These are phyloP conservation scores for Saturnia japonica DNA, from an alignment of 2,888 invertebrate genomes.

Conservation along the genomic window DNA sequence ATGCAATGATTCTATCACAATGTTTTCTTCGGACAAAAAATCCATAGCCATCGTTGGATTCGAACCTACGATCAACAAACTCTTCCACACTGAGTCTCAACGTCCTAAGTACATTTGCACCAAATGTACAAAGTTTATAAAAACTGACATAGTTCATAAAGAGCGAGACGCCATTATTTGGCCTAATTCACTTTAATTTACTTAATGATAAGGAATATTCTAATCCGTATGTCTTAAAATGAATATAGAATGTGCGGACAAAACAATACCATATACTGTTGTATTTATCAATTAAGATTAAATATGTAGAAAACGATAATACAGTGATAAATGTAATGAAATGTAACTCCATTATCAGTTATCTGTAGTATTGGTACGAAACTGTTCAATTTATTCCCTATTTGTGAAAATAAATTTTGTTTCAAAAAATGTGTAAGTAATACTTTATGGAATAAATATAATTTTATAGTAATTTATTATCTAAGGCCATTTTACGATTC, in stretches of 20 bases:
- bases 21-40: too few relatives aligned
- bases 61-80: too few relatives aligned
- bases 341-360: not conserved
- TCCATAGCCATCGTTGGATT: too few relatives aligned
- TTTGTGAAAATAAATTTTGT: not conserved
- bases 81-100: too few relatives aligned
- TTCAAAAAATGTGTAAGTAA: conserved; percentile 1
- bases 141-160: not conserved
- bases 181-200: not conserved
- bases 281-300: conserved; percentile 1
- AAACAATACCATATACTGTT: not conserved
- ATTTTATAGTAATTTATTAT: not conserved
- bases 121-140: too few relatives aligned
- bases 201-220: not conserved
- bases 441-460: not conserved
- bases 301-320: not conserved
- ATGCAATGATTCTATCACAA: too few relatives aligned
- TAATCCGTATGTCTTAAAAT: not conserved
- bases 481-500: not conserved
- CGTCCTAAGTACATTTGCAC: too few relatives aligned
- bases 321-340: not conserved
- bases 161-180: not conserved
- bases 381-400: not conserved
- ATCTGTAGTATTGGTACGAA: not conserved
- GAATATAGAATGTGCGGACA: not conserved